phyloP scores from a whole-genome alignment of 1,140 invertebrate genomes.

The Magallana ariakensis region DNA sequence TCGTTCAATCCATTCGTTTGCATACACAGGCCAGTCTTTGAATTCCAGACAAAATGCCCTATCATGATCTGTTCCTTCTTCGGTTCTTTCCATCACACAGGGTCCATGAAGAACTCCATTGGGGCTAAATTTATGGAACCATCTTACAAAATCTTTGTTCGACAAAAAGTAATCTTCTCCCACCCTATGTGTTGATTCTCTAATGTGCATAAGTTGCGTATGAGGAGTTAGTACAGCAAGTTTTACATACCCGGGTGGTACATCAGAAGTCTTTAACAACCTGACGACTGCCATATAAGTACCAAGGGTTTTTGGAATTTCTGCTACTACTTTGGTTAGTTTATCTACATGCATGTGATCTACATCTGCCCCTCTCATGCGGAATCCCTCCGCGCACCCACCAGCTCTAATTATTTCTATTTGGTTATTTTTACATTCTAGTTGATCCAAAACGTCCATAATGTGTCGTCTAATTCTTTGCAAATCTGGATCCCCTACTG shows the following conservation, averaged over 20 bases:
- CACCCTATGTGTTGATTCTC: background rate
- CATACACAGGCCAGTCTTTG: background rate
- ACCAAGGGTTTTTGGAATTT: background rate
- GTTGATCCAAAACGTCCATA: too few species aligned
- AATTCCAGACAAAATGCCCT: background rate
- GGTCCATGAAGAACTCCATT: background rate
- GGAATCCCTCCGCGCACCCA: too few species aligned
- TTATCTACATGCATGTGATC: background rate
- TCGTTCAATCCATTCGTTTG: background rate
- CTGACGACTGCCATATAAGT: background rate
- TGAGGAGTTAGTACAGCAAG: background rate
- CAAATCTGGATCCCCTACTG: too few species aligned
- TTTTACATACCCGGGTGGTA: background rate
- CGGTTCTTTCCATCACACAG: background rate
- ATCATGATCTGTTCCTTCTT: background rate
- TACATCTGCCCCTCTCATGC: background rate
- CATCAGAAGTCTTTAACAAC: background rate
- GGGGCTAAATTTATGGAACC: background rate
- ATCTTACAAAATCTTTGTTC: background rate
- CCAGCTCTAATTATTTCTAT: too few species aligned
- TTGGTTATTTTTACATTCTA: too few species aligned
- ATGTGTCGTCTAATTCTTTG: too few species aligned
- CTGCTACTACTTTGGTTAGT: background rate
- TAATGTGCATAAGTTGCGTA: background rate
- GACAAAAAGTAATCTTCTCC: background rate